These are phyloP conservation scores for Gouania willdenowi DNA, from an alignment of 2,797 vertebrate genomes.

Conservation along the genomic window DNA sequence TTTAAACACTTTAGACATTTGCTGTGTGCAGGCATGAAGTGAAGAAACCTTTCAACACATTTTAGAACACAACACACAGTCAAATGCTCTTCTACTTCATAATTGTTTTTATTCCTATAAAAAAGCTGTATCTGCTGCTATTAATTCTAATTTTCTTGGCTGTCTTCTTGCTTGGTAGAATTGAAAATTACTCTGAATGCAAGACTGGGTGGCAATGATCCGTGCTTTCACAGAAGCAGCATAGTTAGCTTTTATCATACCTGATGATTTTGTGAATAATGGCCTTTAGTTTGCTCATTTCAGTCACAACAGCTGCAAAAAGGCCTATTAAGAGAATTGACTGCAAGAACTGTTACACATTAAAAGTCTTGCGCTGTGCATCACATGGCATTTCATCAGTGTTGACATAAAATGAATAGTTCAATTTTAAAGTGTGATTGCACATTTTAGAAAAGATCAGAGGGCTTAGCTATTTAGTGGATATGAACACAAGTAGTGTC, in stretches of 20 bases:
- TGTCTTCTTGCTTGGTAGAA: conserved; percentile 20
- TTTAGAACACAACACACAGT: not conserved
- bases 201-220: conserved; percentile 20
- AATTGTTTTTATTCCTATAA: not conserved
- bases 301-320: conserved; percentile 18
- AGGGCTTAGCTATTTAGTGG: too few relatives aligned
- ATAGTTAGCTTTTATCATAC: conserved; percentile 28
- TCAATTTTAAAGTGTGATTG: too few relatives aligned
- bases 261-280: conserved; percentile 44
- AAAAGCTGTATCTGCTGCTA: conserved; percentile 3
- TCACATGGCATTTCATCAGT: conserved; percentile 2
- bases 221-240: conserved; percentile 10
- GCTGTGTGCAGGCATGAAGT: not conserved
- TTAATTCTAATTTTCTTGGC: conserved; percentile 25
- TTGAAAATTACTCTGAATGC: conserved; percentile 21
- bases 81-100: too few relatives aligned
- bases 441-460: too few relatives aligned
- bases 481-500: too few relatives aligned
- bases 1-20: conserved; percentile 3
- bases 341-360: conserved; percentile 17
- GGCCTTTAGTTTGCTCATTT: conserved; percentile 20
- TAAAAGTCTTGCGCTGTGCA: conserved; percentile 5
- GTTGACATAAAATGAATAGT: not conserved
- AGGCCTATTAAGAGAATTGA: conserved; percentile 20
- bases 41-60: not conserved